These are phyloP conservation scores for Cottus gobio DNA, from an alignment of 2,113 vertebrate species.

Conservation along the genomic window DNA sequence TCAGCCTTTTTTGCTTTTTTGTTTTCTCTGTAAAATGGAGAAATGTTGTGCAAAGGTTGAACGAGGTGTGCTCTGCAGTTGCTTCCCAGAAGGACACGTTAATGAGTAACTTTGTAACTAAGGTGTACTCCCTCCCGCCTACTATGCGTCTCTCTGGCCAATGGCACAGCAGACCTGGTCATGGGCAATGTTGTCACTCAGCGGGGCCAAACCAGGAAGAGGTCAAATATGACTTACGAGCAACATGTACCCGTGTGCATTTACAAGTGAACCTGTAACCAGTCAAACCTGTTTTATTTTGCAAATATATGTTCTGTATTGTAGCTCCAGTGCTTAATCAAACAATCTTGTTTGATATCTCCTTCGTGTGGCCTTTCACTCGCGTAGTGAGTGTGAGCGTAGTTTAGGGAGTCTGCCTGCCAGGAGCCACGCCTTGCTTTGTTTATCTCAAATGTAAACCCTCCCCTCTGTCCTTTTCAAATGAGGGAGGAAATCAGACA, in stretches of 20 bases:
- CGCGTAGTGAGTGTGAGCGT: not conserved
- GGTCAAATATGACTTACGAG: slow-evolving; percentile 14
- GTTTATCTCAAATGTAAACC: slow-evolving; percentile 18
- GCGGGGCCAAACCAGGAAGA: slow-evolving; percentile 55
- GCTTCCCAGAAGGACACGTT: slow-evolving; percentile 72
- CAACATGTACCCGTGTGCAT: not conserved
- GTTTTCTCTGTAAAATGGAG: slow-evolving; percentile 61
- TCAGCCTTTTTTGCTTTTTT: slow-evolving; percentile 24
- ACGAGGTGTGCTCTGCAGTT: slow-evolving; percentile 62
- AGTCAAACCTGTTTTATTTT: slow-evolving; percentile 7
- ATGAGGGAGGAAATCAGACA: slow-evolving; percentile 46
- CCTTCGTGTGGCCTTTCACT: not conserved
- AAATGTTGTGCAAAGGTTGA: slow-evolving; percentile 81
- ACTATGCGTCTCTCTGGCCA: slow-evolving; percentile 47
- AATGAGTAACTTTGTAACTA: slow-evolving; percentile 81
- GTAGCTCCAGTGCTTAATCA: not conserved
- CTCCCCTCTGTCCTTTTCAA: not conserved
- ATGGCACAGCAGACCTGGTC: slow-evolving; percentile 46
- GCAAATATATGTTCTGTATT: not conserved
- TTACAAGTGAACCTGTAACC: not conserved
- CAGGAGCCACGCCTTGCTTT: slow-evolving; percentile 38
- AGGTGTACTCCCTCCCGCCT: slow-evolving; percentile 63
- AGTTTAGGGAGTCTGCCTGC: not conserved
- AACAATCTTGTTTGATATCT: slow-evolving; percentile 18
- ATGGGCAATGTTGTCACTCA: slow-evolving; percentile 27